phyloP scores from a whole-genome alignment of 2,797 vertebrate genomes.

The Cryptoprocta ferox region DNA sequence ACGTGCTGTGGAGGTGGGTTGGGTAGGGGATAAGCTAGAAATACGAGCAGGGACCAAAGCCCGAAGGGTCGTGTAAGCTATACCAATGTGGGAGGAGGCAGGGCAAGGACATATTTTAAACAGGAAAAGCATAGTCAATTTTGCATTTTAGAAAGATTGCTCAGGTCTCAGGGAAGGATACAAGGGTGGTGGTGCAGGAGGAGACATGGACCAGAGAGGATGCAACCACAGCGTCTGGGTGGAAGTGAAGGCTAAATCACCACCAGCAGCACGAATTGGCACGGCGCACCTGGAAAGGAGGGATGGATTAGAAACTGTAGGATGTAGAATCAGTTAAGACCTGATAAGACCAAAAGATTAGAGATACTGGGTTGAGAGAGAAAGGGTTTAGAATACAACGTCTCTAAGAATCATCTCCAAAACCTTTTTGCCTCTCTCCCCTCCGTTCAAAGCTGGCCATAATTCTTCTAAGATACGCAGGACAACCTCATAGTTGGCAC shows the following conservation, averaged over 20 bases:
- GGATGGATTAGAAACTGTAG: neutral
- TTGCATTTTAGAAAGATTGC: neutral
- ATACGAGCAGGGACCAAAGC: neutral
- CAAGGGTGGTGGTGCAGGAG: neutral
- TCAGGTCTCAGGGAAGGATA: neutral
- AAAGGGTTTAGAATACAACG: neutral
- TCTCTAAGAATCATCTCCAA: neutral
- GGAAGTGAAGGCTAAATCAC: neutral
- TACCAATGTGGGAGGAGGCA: neutral
- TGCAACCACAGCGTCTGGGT: neutral
- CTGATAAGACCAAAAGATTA: neutral
- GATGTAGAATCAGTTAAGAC: neutral
- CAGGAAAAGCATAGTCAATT: neutral
- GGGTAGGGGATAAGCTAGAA: neutral
- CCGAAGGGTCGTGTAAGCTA: neutral
- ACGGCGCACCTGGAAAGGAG: neutral
- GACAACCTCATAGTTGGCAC: neutral
- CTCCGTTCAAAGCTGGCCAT: neutral
- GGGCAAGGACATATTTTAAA: neutral
- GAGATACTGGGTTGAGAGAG: neutral
- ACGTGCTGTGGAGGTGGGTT: neutral
- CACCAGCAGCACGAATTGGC: neutral
- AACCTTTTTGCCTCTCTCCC: neutral
- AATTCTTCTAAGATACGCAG: neutral
- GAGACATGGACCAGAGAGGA: neutral